phyloP scores from a whole-genome alignment of 2,797 vertebrate genomes.

The Myotis pilosus region DNA sequence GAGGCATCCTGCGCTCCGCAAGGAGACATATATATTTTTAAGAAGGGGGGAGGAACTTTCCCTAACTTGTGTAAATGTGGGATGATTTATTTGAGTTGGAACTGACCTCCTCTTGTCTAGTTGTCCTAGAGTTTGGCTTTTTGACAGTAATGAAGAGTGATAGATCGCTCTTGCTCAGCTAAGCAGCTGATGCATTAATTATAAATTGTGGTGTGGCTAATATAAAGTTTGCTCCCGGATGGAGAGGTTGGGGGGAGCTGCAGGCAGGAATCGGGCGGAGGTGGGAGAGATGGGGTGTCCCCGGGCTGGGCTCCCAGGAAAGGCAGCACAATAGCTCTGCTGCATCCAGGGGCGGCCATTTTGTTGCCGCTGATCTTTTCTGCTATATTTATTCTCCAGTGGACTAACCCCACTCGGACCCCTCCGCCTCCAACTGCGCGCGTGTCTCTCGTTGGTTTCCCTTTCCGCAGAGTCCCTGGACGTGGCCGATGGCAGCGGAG shows the following conservation, averaged over 20 bases:
- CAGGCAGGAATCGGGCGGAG: slow-evolving; percentile 72
- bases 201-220: slow-evolving; percentile 89
- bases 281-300: slow-evolving; percentile 72
- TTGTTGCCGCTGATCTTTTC: slow-evolving; percentile 89
- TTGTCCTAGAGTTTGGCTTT: slow-evolving; percentile 92
- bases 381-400: slow-evolving; percentile 80
- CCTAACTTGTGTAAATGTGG: slow-evolving; percentile 89
- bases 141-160: slow-evolving; percentile 99
- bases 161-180: slow-evolving; percentile 94
- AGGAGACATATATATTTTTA: slow-evolving; percentile 72
- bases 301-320: slow-evolving; percentile 75
- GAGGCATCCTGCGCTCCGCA: slow-evolving; percentile 59
- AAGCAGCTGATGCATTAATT: slow-evolving; percentile 97
- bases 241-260: slow-evolving; percentile 81
- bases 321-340: slow-evolving; percentile 83
- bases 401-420: slow-evolving; percentile 74
- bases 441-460: slow-evolving; percentile 79
- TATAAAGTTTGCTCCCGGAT: slow-evolving; percentile 87
- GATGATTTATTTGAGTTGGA: slow-evolving; percentile 93
- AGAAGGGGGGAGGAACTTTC: slow-evolving; percentile 78
- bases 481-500: slow-evolving; percentile 89
- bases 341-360: slow-evolving; percentile 91
- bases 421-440: slow-evolving; percentile 79
- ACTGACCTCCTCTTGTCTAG: slow-evolving; percentile 90
- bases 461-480: slow-evolving; percentile 92